Conservation (phyloP, 2,888 invertebrate genomes). For the Dynastes grantii region DNA sequence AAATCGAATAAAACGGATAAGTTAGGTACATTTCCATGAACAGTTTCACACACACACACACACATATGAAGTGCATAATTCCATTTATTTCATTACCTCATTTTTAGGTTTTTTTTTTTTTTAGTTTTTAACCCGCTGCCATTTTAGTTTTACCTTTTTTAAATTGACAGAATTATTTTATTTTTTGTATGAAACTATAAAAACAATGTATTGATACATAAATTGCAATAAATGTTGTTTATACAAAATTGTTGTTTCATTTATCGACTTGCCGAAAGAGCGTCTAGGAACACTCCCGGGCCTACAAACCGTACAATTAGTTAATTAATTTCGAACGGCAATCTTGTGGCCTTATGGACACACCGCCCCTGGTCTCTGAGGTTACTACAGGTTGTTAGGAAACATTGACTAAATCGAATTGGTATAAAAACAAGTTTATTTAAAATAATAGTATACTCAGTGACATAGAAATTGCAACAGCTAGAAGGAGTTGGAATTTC, state of each 20-base stretch:
- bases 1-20: conserved; percentile 15
- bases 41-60: conserved; percentile 28
- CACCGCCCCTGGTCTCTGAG: too few relatives aligned
- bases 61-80: conserved; percentile 10
- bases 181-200: conserved; percentile 25
- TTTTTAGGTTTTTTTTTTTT: conserved; percentile 3
- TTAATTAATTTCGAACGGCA: too few relatives aligned
- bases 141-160: conserved; percentile 1
- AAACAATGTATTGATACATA: conserved; percentile 36
- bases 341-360: too few relatives aligned
- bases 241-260: conserved; percentile 13
- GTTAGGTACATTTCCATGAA: conserved; percentile 3
- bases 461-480: too few relatives aligned
- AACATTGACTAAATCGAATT: too few relatives aligned
- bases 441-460: too few relatives aligned
- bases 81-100: conserved; percentile 47
- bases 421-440: too few relatives aligned
- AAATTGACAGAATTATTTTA: conserved; percentile 24
- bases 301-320: too few relatives aligned
- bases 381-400: too few relatives aligned
- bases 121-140: conserved; percentile 5
- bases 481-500: too few relatives aligned
- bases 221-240: conserved; percentile 48
- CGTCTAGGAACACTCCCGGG: too few relatives aligned
- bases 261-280: neutral